Base-by-base conservation (phyloP, 2,888 invertebrate genomes). In the Eutolmus rufibarbis region DNA sequence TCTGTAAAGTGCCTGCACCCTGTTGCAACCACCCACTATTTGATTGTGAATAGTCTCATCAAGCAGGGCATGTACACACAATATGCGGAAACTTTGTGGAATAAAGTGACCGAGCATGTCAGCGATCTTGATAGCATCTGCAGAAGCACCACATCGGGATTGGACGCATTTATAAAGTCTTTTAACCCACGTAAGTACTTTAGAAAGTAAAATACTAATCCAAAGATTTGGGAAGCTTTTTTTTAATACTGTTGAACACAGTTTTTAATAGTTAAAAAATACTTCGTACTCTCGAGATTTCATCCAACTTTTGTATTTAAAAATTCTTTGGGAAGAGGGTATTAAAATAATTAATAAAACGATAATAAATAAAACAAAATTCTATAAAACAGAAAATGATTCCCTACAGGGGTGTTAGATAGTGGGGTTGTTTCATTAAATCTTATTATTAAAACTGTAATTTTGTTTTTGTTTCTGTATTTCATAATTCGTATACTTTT, bases 41-140 rank as follows among this genome's bases (percentile, higher is more conserved):
- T 98, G 90, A 98, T 98, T 91, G 98, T 93, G 0, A 92, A 98
- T 91, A 97, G 97, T 87, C 94, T 98, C 1, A 97, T 97, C 7
- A 97, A 97, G 90, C 97, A 98, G 89, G 97, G 97, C 88, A 96
- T 97, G 95, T 97, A 97, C 90, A 97, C 97, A 0, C 97, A 97
- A 89, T 94, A 94, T 89, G 94, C 94, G 0, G 93, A 93, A 88
- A 91, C 91, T 0, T 89, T 93, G 77, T 93, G 92, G 92, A 91
- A 89, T 16, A 92, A 91, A 88, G 91, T 93, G 1, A 92, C 92
- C 3, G 92, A 93, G 89, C 92, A 91, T 78, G 91, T 93, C 0
- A 91, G 91, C 40, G 92, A 93, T 89, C 90, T 91, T 16, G 91
- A 91, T 37, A 92, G 91, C 56, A 92, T 91, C 87, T 89, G 93